These are phyloP conservation scores for Knipowitschia caucasica DNA, from an alignment of 2,797 vertebrate species.

Conservation along the genomic window DNA sequence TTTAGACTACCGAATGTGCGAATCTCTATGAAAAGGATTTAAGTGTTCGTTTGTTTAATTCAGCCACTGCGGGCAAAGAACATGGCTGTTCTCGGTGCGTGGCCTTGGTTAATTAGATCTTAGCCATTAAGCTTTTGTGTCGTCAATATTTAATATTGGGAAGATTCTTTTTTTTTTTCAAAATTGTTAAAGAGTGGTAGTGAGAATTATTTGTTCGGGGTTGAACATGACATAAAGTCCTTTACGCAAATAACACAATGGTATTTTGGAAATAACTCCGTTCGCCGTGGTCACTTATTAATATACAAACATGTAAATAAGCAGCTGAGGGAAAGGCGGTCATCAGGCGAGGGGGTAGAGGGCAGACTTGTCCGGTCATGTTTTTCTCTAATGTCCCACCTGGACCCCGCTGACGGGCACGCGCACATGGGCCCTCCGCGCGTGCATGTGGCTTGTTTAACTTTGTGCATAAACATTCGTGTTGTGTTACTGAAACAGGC, in stretches of 20 bases:
- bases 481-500: constrained; percentile 17
- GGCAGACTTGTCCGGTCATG: constrained; percentile 70
- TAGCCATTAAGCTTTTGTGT: constrained; percentile 23
- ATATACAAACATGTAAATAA: constrained; percentile 62
- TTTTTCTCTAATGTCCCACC: constrained; percentile 72
- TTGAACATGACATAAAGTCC: constrained; percentile 4
- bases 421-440: constrained; percentile 44
- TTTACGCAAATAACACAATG: background rate
- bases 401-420: constrained; percentile 63
- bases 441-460: constrained; percentile 31
- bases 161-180: too few species aligned
- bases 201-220: background rate
- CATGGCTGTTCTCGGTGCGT: constrained; percentile 28
- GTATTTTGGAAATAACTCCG: constrained; percentile 14
- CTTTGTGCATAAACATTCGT: constrained; percentile 21
- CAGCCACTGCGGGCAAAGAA: constrained; percentile 19
- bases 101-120: constrained; percentile 16
- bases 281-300: constrained; percentile 38
- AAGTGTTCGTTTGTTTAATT: constrained; percentile 19
- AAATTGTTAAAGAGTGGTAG: constrained; percentile 3
- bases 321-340: too few species aligned
- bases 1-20: constrained; percentile 26
- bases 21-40: constrained; percentile 34
- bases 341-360: constrained; percentile 61
- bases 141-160: constrained; percentile 23